Percentiles rank a stretch among this genome's conserved stretches.
phyloP scores from a whole-genome alignment of 2,888 invertebrate species.

The Chymomyza amoena region DNA sequence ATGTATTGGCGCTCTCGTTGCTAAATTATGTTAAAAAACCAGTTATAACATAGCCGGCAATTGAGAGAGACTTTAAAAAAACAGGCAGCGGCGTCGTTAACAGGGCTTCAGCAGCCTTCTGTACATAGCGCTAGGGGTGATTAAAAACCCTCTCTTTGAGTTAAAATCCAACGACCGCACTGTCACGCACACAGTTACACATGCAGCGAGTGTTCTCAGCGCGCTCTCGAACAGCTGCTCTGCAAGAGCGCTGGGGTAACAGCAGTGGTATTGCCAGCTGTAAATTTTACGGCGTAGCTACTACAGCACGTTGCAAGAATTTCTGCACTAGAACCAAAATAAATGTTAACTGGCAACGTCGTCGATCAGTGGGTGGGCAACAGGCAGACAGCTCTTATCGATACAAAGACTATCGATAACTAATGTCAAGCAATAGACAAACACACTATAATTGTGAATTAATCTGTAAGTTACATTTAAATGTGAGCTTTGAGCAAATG shows the following conservation, averaged over 20 bases:
- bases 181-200: slow-evolving; percentile 35
- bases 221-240: slow-evolving; percentile 1
- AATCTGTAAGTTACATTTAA: background rate
- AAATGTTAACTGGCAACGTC: slow-evolving; percentile 39
- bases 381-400: background rate
- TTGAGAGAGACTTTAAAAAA: background rate
- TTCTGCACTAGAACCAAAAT: background rate
- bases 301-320: background rate
- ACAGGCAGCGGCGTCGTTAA: slow-evolving; percentile 12
- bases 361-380: background rate
- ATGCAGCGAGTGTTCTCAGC: slow-evolving; percentile 3
- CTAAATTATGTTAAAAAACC: background rate
- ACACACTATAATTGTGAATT: background rate
- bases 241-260: slow-evolving; percentile 21
- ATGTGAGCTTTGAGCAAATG: background rate
- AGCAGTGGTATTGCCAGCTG: slow-evolving; percentile 47
- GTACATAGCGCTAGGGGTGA: slow-evolving; percentile 4
- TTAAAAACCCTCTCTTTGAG: background rate
- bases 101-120: background rate
- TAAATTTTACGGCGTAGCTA: slow-evolving; percentile 19
- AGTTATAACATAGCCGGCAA: background rate
- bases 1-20: background rate
- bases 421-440: background rate
- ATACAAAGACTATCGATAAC: background rate
- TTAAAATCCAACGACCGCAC: slow-evolving; percentile 25